Evolutionary conservation across 2,888 invertebrate genomes (phyloP).

Genomic region (Gastrophysa polygoni): DNA sequence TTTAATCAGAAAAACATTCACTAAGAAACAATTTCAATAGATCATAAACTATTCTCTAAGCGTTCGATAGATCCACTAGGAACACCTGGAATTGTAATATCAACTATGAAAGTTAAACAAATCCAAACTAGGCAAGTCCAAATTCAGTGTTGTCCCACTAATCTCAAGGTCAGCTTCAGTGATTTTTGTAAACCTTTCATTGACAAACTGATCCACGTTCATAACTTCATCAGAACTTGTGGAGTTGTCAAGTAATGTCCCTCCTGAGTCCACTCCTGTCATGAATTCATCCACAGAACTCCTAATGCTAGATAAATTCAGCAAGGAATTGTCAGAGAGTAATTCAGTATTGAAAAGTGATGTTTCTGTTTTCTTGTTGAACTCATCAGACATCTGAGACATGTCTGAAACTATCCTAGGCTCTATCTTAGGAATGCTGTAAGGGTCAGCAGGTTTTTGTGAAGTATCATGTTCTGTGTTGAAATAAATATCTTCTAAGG

Average conservation of each 20-base stretch:
- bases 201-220: slow-evolving; percentile 58
- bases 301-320: slow-evolving; percentile 43
- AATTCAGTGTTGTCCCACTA: slow-evolving; percentile 44
- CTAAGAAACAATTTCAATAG: too few species aligned
- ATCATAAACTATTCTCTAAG: too few species aligned
- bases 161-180: slow-evolving; percentile 53
- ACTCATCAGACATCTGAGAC: slow-evolving; percentile 8
- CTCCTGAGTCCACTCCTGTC: slow-evolving; percentile 47
- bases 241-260: slow-evolving; percentile 52
- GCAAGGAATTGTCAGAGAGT: slow-evolving; percentile 46
- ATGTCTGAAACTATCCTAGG: slow-evolving; percentile 6
- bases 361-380: slow-evolving; percentile 12
- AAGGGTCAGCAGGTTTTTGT: neutral
- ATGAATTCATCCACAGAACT: slow-evolving; percentile 52
- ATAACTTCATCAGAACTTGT: slow-evolving; percentile 56
- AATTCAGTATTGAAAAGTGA: slow-evolving; percentile 31
- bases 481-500: slow-evolving; percentile 3
- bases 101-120: slow-evolving; percentile 54
- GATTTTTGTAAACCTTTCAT: slow-evolving; percentile 56
- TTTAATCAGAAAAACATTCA: too few species aligned
- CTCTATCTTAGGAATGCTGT: slow-evolving; percentile 13
- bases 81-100: slow-evolving; percentile 11
- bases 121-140: slow-evolving; percentile 54
- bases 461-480: neutral
- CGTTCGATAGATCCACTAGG: too few species aligned